These are phyloP conservation scores for Drosophila ananassae DNA, from an alignment of 1,140 invertebrate genomes.

Conservation along the genomic window DNA sequence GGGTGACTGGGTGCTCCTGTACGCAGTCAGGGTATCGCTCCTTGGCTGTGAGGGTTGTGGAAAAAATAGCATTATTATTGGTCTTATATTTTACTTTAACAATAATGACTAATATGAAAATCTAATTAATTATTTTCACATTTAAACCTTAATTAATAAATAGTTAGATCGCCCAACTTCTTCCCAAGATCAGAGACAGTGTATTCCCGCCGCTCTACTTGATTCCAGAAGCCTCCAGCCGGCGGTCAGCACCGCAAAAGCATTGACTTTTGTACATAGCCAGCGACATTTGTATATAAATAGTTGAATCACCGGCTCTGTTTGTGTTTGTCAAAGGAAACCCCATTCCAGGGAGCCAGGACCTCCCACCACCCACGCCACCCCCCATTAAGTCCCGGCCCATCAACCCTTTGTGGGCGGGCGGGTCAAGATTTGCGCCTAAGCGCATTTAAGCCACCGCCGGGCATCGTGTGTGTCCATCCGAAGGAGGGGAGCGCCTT, in stretches of 20 bases:
- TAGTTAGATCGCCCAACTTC: conserved; percentile 3
- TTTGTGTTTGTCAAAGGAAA: conserved; percentile 63
- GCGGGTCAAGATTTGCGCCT: conserved; percentile 75
- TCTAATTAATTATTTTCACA: too few species aligned
- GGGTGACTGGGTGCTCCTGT: conserved; percentile 3
- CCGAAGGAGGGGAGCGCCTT: conserved; percentile 41
- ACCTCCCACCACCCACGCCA: conserved; percentile 2
- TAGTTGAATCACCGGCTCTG: conserved; percentile 44
- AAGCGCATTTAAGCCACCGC: conserved; percentile 79
- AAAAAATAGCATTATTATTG: not conserved
- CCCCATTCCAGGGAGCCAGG: conserved; percentile 5
- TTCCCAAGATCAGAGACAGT: conserved; percentile 27
- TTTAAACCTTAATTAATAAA: too few species aligned
- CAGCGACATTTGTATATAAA: conserved; percentile 81
- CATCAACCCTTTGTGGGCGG: conserved; percentile 53
- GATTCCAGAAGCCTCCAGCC: conserved; percentile 36
- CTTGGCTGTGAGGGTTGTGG: conserved; percentile 15
- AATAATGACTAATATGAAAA: too few species aligned
- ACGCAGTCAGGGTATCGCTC: conserved; percentile 11
- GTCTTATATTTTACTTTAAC: too few species aligned
- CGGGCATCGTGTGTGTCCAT: conserved; percentile 62
- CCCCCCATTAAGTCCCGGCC: not conserved
- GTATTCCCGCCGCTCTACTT: not conserved
- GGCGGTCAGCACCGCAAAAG: conserved; percentile 53
- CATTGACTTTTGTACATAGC: conserved; percentile 80